Conservation (phyloP, 2,888 invertebrate genomes). For the Colostygia pectinataria region DNA sequence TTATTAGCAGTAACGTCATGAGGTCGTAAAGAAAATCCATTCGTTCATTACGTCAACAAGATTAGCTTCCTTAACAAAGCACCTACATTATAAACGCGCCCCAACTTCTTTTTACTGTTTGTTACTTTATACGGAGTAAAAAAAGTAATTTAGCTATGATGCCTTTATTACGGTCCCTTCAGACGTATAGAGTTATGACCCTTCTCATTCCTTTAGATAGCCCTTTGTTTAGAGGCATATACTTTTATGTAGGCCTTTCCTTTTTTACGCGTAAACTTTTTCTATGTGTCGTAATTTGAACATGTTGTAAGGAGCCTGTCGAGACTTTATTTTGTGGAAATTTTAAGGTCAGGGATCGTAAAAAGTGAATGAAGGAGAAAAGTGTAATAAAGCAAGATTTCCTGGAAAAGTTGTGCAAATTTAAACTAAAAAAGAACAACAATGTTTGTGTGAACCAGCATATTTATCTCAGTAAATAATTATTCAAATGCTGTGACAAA, state of each 20-base stretch:
- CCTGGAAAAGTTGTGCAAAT: too few species aligned
- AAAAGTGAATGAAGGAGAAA: slow-evolving; percentile 11
- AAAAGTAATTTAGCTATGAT: slow-evolving; percentile 60
- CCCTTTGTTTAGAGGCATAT: slow-evolving; percentile 49
- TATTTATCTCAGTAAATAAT: too few species aligned
- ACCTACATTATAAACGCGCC: slow-evolving; percentile 41
- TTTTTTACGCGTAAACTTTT: slow-evolving; percentile 37
- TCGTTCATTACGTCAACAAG: slow-evolving; percentile 30
- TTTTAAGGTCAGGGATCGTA: slow-evolving; percentile 25
- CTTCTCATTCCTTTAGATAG: slow-evolving; percentile 52
- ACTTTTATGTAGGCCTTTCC: slow-evolving; percentile 35
- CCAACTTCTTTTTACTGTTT: slow-evolving; percentile 37
- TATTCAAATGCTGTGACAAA: too few species aligned
- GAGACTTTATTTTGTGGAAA: slow-evolving; percentile 25
- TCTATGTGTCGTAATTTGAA: slow-evolving; percentile 37
- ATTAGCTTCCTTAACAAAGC: slow-evolving; percentile 30
- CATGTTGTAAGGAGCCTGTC: slow-evolving; percentile 31
- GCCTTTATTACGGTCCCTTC: slow-evolving; percentile 56
- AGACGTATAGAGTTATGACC: slow-evolving; percentile 54
- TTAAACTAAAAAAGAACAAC: too few species aligned
- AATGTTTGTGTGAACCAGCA: too few species aligned
- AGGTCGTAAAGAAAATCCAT: slow-evolving; percentile 30
- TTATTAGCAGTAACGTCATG: slow-evolving; percentile 18
- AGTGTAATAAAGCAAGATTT: slow-evolving; percentile 1
- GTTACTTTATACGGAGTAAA: slow-evolving; percentile 54